phyloP scores from a whole-genome alignment of 2,888 invertebrate species.

The Prosopocoilus inquinatus region DNA sequence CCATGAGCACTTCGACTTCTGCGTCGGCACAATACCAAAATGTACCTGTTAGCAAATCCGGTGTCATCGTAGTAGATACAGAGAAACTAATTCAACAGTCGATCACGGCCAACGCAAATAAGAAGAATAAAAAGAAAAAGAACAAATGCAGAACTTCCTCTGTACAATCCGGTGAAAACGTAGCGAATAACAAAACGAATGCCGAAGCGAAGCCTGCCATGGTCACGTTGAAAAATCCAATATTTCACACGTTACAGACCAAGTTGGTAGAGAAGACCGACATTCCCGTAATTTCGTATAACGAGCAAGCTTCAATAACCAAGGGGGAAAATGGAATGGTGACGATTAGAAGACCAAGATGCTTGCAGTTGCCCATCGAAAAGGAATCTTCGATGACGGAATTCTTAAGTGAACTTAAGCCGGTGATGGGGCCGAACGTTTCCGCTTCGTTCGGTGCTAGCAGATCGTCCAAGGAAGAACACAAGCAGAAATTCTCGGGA shows the following conservation, averaged over 20 bases:
- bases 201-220: slow-evolving; percentile 58
- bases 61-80: slow-evolving; percentile 62
- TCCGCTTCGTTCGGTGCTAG: slow-evolving; percentile 1
- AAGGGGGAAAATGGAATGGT: slow-evolving; percentile 78
- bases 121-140: slow-evolving; percentile 58
- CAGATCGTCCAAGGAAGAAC: slow-evolving; percentile 1
- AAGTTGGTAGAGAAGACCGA: slow-evolving; percentile 44
- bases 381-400: slow-evolving; percentile 34
- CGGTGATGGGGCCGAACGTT: slow-evolving; percentile 36
- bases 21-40: slow-evolving; percentile 31
- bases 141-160: slow-evolving; percentile 46
- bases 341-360: slow-evolving; percentile 71
- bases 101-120: slow-evolving; percentile 31
- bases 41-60: slow-evolving; percentile 51
- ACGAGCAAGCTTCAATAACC: slow-evolving; percentile 62
- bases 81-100: slow-evolving; percentile 55
- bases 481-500: slow-evolving; percentile 1
- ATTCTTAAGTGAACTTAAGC: slow-evolving; percentile 37
- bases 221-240: slow-evolving; percentile 76
- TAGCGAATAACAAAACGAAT: slow-evolving; percentile 34
- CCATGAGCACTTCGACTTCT: slow-evolving; percentile 18
- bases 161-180: slow-evolving; percentile 22
- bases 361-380: slow-evolving; percentile 30
- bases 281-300: slow-evolving; percentile 36
- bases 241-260: slow-evolving; percentile 61